Evolutionary conservation across 1,140 invertebrate species (phyloP), one percentile per base, ranked within the genome.

Genomic region (Zaprionus davidi): DNA sequence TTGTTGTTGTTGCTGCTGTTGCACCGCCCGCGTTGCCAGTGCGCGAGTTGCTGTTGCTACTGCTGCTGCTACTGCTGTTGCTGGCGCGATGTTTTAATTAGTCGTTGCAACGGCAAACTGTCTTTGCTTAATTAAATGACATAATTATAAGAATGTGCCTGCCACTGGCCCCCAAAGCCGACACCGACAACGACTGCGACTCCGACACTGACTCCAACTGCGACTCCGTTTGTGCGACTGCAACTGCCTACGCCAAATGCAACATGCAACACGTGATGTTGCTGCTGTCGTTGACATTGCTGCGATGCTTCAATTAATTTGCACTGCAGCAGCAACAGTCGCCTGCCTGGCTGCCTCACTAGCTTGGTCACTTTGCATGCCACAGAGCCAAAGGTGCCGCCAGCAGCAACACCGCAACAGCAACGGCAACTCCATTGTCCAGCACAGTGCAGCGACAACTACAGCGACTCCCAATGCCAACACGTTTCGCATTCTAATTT

Each of bases 41-140:
- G 70, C 9, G 31, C 31, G 31, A 34, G 31, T 28, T 28, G 74
- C 36, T n/a, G n/a, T n/a, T 57, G 62, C 11, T 38, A 34, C 2
- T 53, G 41, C 13, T 70, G 69, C 4, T 59, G 38, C 13, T 58
- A 36, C n/a, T 34, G 66, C 55, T 70, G 66, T 20, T 81, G 79
- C 75, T 86, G 79, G 90, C 81, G 90, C 90, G 90, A 92, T 92
- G 83, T 91, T 91, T 92, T 90, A 92, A 92, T 92, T 92, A 92
- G 86, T 91, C 84, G 80, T 86, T 60, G 76, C 82, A 91, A 72
- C 80, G 79, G 76, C 67, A 80, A 78, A 84, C 90, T 92, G 90
- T 91, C 84, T 86, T 87, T 82, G 90, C 91, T 88, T 92, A 91
- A 92, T 92, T 92, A 92, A 92, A 92, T 92, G 91, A 92, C 91